Evolutionary conservation across 2,797 vertebrate genomes (phyloP), one percentile per base, ranked within the genome.

Genomic region (Emys orbicularis): DNA sequence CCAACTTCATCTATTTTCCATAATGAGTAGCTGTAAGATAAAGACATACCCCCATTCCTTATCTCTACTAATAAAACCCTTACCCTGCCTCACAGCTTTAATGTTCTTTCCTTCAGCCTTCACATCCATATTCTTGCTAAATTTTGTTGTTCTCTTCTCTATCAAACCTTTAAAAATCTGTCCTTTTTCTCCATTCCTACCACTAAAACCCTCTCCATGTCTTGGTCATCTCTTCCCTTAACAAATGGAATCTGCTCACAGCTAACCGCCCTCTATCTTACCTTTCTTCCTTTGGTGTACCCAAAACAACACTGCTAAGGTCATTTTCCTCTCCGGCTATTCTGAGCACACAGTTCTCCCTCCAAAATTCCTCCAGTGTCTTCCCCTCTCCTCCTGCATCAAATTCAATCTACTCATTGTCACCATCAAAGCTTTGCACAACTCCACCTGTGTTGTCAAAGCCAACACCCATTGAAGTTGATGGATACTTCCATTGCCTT

Each of bases 11-110:
- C 10, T 81, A 65, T 95, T 89, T 81, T 85, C 37, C 52, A 92
- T 72, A 84, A 2, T 21, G 61, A 37, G 34, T 79, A 79, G 88
- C 82, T 2, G 23, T 18, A 44, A 95, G 77, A 18, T 21, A 83
- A 52, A n/a, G 94, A 79, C 0, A 3, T 3, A 2, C 2, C 10
- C 52, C n/a, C 86, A 57, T 47, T 86, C 50, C 0, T 0, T 41
- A 23, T 41, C 37, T 72, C 19, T 41, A 41, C 68, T 72, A 72
- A 72, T 41, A 37, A 72, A 61, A 72, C 10, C 21, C 21, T 37
- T 25, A 37, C 16, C 18, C 7, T n/a, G 34, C 61, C 34, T 68
- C 34, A 37, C 61, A 68, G 61, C 61, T 37, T 37, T 68, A n/a
- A 68, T 19, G 34, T 68, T n/a, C 34, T 68, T n/a, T 72, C 19